Percentiles rank a stretch among this genome's conserved stretches.
Evolutionary conservation across 2,113 vertebrate species (phyloP).

Genomic region (Dipodomys ordii): DNA sequence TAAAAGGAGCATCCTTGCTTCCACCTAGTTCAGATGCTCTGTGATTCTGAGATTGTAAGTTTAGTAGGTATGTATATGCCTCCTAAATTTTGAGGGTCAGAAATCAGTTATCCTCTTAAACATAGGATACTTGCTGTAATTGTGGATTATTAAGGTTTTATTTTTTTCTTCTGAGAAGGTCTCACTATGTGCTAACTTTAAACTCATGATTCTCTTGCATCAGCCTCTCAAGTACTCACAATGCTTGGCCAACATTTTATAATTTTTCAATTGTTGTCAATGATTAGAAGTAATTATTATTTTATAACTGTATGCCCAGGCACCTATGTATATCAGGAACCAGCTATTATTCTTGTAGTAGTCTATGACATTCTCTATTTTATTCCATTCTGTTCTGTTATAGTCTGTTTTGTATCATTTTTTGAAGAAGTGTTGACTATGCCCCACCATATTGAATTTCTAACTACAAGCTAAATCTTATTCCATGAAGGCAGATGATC

Average conservation of each 20-base stretch:
- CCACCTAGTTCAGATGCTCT: background rate
- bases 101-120: background rate
- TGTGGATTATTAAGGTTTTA: background rate
- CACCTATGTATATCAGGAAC: background rate
- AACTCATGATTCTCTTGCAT: background rate
- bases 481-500: background rate
- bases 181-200: background rate
- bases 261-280: background rate
- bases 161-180: background rate
- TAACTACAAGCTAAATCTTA: background rate
- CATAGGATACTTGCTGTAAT: background rate
- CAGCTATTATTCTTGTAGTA: background rate
- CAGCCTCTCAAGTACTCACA: background rate
- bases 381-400: background rate
- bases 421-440: background rate
- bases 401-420: background rate
- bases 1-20: background rate
- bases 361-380: background rate
- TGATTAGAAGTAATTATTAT: background rate
- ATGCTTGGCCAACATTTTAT: background rate
- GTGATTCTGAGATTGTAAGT: background rate
- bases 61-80: fast-evolving
- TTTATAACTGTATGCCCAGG: background rate
- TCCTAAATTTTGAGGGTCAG: background rate
- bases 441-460: background rate